phyloP scores from a whole-genome alignment of 2,113 vertebrate species.

The Syngnathoides biaculeatus region DNA sequence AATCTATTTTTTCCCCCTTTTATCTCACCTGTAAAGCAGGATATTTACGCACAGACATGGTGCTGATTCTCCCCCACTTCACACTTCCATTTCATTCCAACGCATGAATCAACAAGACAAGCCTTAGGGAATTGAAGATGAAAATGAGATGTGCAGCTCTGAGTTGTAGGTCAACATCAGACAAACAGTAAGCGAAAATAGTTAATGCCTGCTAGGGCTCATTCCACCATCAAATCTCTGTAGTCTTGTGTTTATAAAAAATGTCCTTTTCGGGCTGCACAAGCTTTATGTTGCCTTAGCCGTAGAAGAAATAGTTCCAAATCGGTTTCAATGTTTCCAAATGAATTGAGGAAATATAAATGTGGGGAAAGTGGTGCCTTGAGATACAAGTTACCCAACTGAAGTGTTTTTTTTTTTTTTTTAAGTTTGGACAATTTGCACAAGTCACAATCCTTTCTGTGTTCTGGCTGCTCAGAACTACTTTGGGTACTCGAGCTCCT shows the following conservation, averaged over 20 bases:
- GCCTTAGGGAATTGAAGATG: background rate
- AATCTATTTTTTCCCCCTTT: background rate
- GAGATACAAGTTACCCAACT: too few relatives aligned
- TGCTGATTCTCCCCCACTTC: slow-evolving; percentile 16
- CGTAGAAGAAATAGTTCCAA: too few relatives aligned
- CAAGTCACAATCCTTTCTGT: too few relatives aligned
- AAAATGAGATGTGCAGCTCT: slow-evolving; percentile 15
- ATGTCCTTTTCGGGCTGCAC: background rate
- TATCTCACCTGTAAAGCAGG: background rate
- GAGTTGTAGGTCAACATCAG: slow-evolving; percentile 46
- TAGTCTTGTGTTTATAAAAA: background rate
- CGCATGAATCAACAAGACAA: background rate
- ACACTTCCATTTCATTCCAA: slow-evolving; percentile 29
- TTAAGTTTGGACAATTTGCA: too few relatives aligned
- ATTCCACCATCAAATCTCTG: background rate
- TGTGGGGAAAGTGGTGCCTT: too few relatives aligned
- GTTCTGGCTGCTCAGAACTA: too few relatives aligned
- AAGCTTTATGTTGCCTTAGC: background rate
- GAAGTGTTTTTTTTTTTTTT: too few relatives aligned
- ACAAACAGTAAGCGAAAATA: slow-evolving; percentile 34
- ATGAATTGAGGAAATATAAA: too few relatives aligned
- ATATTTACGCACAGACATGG: too few relatives aligned
- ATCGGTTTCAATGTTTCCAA: too few relatives aligned
- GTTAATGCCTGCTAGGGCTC: background rate
- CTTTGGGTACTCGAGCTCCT: too few relatives aligned